These are phyloP conservation scores for Proteles cristata DNA, from an alignment of 2,113 vertebrate genomes.

Conservation along the genomic window DNA sequence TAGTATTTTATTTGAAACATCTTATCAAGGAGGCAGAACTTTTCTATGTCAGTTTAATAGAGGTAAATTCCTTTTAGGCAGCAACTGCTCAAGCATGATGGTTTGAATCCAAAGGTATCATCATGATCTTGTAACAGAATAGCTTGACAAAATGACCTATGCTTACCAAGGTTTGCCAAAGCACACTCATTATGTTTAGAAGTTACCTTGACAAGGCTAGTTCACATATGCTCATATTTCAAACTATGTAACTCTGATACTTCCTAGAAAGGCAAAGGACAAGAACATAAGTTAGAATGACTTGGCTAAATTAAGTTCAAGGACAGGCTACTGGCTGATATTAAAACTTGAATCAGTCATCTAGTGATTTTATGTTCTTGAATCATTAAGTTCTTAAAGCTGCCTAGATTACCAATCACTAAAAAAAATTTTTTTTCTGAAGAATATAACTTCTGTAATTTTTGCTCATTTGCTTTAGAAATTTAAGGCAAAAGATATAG, in stretches of 20 bases:
- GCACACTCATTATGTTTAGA: constrained; percentile 17
- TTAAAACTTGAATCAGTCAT: neutral
- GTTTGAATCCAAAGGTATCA: constrained; percentile 45
- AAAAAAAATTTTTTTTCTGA: neutral
- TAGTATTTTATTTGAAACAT: constrained; percentile 15
- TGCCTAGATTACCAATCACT: neutral
- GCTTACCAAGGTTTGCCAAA: constrained; percentile 28
- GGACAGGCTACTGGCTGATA: constrained; percentile 21
- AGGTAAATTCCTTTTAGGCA: constrained; percentile 25
- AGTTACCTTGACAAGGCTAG: constrained; percentile 44
- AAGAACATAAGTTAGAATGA: constrained; percentile 17
- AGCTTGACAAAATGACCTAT: constrained; percentile 22
- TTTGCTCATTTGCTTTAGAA: neutral
- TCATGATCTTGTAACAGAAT: constrained; percentile 24
- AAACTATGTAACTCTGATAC: neutral
- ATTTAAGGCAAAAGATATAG: neutral
- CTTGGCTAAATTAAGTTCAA: constrained; percentile 56
- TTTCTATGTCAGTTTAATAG: neutral
- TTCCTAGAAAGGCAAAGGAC: constrained; percentile 34
- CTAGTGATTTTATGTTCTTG: neutral
- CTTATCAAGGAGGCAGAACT: constrained; percentile 5
- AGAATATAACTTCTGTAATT: neutral
- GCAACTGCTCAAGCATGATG: neutral
- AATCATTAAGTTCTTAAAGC: neutral
- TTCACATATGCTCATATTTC: constrained; percentile 60